Evolutionary conservation across 2,888 invertebrate species (phyloP).

Genomic region (Empis livida): DNA sequence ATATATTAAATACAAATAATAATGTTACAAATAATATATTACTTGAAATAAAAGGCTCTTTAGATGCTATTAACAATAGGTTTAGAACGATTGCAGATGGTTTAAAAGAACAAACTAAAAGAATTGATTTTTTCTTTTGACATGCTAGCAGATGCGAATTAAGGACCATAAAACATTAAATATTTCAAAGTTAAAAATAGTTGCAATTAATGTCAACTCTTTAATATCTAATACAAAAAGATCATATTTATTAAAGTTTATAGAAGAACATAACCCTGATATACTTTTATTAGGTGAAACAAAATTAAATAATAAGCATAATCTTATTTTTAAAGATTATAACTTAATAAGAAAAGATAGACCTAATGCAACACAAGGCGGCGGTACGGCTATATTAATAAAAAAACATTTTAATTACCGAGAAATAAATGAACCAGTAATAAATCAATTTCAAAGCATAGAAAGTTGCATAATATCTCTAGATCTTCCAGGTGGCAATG

Average conservation of each 20-base stretch:
- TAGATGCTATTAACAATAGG: too few species aligned
- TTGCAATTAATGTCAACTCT: background rate
- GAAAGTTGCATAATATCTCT: background rate
- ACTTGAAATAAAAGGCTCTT: too few species aligned
- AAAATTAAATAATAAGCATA: conserved; percentile 1
- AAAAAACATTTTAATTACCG: background rate
- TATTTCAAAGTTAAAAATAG: too few species aligned
- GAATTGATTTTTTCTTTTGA: too few species aligned
- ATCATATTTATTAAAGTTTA: background rate
- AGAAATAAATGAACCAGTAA: background rate
- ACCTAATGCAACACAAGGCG: background rate
- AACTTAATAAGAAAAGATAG: conserved; percentile 1
- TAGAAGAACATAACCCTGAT: background rate
- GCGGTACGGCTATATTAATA: conserved; percentile 1
- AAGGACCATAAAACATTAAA: too few species aligned
- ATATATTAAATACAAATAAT: too few species aligned
- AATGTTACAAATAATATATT: too few species aligned
- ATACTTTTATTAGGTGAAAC: conserved; percentile 2
- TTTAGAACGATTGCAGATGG: too few species aligned
- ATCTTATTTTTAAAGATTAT: background rate
- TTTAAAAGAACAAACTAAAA: too few species aligned
- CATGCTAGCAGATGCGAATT: too few species aligned
- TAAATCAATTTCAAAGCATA: background rate
- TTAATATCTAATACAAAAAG: background rate
- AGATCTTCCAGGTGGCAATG: background rate